phyloP scores from a whole-genome alignment of 2,888 invertebrate genomes.

The Hirudinaria manillensis region DNA sequence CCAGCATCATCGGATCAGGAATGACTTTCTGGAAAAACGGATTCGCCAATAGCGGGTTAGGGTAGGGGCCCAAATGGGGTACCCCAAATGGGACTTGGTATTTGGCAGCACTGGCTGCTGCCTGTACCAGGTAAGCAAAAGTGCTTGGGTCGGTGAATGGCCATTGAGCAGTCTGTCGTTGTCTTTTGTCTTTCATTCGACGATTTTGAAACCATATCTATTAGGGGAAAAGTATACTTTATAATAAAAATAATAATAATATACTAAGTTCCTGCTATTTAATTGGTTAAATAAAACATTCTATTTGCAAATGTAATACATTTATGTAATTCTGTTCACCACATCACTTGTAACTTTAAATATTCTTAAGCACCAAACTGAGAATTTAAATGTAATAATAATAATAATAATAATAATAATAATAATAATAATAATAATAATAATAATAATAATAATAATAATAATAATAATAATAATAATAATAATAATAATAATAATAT shows the following conservation, averaged over 20 bases:
- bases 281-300: background rate
- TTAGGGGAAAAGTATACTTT: constrained; percentile 31
- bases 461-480: too few relatives aligned
- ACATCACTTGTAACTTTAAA: constrained; percentile 2
- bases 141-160: constrained; percentile 81
- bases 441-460: too few relatives aligned
- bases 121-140: constrained; percentile 77
- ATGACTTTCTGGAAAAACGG: background rate
- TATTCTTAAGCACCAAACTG: background rate
- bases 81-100: background rate
- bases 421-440: too few relatives aligned
- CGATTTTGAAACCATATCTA: constrained; percentile 90
- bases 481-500: too few relatives aligned
- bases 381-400: too few relatives aligned
- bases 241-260: background rate
- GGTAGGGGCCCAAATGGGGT: constrained; percentile 6
- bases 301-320: background rate
- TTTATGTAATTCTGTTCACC: background rate
- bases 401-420: too few relatives aligned
- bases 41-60: background rate
- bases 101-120: constrained; percentile 59
- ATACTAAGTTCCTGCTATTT: background rate
- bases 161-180: constrained; percentile 88
- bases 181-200: constrained; percentile 94
- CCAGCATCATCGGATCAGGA: background rate